Percentiles rank a stretch among this genome's conserved stretches.
Evolutionary conservation across 2,888 invertebrate species (phyloP).

Genomic region (Oscheius sp.): DNA sequence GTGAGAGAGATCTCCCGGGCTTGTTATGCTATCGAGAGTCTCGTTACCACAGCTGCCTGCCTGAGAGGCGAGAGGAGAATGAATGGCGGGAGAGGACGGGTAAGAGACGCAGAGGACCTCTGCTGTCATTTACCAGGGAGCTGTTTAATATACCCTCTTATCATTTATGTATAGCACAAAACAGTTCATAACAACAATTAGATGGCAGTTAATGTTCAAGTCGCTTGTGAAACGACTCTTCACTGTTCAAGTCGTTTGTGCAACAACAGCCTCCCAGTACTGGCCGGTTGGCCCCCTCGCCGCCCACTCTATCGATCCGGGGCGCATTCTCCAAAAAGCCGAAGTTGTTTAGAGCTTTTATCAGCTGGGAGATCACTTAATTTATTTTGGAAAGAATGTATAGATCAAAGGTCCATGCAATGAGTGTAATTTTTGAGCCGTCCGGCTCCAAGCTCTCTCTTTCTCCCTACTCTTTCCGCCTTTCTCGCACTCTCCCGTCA

Average conservation of each 20-base stretch:
- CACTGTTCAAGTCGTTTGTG: background rate
- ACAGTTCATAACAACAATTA: background rate
- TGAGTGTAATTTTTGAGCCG: too few species aligned
- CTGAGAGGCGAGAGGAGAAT: background rate
- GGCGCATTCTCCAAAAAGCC: constrained; percentile 25
- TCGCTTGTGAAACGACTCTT: too few species aligned
- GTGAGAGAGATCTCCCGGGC: background rate
- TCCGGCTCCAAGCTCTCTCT: too few species aligned
- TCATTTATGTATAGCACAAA: background rate
- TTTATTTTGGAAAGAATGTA: too few species aligned
- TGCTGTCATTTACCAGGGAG: too few species aligned
- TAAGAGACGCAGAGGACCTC: constrained; percentile 10
- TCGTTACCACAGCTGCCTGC: constrained; percentile 25
- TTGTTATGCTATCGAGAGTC: constrained; percentile 30
- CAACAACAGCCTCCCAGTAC: background rate
- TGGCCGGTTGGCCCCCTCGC: background rate
- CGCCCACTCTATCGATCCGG: constrained; percentile 29
- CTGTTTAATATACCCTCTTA: too few species aligned
- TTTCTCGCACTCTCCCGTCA: too few species aligned
- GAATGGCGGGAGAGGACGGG: background rate
- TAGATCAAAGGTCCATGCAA: too few species aligned
- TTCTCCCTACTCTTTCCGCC: too few species aligned
- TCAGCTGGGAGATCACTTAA: too few species aligned
- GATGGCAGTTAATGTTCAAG: too few species aligned
- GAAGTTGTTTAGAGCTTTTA: too few species aligned